A percentile compares a stretch with the other conserved stretches of the same genome.
These are phyloP conservation scores for Heliothis subflexa DNA, from an alignment of 1,140 invertebrate species.

Conservation along the genomic window DNA sequence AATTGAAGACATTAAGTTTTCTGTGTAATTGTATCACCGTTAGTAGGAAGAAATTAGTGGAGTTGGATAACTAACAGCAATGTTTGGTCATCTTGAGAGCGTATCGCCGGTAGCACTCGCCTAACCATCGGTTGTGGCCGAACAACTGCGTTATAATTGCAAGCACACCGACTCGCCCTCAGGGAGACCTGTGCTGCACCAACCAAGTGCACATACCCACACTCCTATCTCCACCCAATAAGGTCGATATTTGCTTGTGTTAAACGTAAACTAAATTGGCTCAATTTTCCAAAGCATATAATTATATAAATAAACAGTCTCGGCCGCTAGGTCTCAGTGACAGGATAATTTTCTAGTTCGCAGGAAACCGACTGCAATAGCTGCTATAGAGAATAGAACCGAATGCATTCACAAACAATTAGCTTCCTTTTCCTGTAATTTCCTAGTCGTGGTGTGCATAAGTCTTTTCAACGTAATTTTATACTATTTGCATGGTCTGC, in stretches of 20 bases:
- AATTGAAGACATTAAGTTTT: slow-evolving; percentile 11
- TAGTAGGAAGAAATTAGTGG: neutral
- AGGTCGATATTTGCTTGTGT: slow-evolving; percentile 4
- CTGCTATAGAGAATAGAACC: neutral
- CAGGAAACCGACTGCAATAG: slow-evolving; percentile 24
- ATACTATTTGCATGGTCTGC: too few relatives aligned
- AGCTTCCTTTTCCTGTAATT: slow-evolving; percentile 30
- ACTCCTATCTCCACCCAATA: neutral
- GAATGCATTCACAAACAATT: slow-evolving; percentile 3
- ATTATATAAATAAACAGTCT: slow-evolving; percentile 43
- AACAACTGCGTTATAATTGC: slow-evolving; percentile 39
- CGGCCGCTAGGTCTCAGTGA: slow-evolving; percentile 9
- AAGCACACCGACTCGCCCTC: slow-evolving; percentile 7
- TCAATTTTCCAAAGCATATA: slow-evolving; percentile 33
- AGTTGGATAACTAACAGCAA: slow-evolving; percentile 20
- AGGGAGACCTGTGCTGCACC: slow-evolving; percentile 7
- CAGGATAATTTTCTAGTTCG: slow-evolving; percentile 36
- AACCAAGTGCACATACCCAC: neutral
- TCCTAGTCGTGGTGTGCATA: neutral
- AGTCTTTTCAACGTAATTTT: neutral
- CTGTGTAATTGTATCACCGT: slow-evolving; percentile 4
- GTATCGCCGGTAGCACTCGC: slow-evolving; percentile 32
- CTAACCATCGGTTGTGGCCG: slow-evolving; percentile 28
- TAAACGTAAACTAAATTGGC: neutral
- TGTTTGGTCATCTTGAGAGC: slow-evolving; percentile 3